phyloP scores from a whole-genome alignment of 2,113 vertebrate species.

The Gymnocephalus cernua region DNA sequence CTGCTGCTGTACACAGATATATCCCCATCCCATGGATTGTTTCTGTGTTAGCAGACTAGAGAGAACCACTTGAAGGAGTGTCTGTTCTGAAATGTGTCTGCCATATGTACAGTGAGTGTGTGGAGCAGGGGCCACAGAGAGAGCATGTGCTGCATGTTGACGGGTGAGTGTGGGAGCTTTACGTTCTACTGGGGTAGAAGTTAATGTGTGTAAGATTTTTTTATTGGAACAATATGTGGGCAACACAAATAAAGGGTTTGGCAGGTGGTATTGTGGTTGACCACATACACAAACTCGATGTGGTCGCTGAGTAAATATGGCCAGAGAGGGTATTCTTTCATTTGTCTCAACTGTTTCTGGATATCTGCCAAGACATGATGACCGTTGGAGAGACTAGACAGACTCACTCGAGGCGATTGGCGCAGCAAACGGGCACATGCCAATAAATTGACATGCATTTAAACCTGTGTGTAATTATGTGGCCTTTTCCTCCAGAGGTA shows the following conservation, averaged over 20 bases:
- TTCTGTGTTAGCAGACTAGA: neutral
- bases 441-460: neutral
- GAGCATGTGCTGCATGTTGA: neutral
- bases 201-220: neutral
- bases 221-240: neutral
- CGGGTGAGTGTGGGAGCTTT: neutral
- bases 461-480: constrained; percentile 1
- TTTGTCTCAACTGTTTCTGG: neutral
- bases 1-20: neutral
- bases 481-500: constrained; percentile 86
- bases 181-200: neutral
- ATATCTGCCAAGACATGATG: neutral
- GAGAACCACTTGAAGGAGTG: neutral
- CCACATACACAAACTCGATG: neutral
- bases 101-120: constrained; percentile 15
- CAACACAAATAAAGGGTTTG: neutral
- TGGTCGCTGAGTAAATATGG: neutral
- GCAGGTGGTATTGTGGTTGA: neutral
- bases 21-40: neutral
- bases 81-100: constrained; percentile 21
- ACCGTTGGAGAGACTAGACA: neutral
- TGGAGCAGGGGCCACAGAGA: neutral
- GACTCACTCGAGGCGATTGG: neutral
- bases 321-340: neutral
- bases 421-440: neutral